Conservation (phyloP, 1,140 invertebrate genomes). For the Theocolax elegans region DNA sequence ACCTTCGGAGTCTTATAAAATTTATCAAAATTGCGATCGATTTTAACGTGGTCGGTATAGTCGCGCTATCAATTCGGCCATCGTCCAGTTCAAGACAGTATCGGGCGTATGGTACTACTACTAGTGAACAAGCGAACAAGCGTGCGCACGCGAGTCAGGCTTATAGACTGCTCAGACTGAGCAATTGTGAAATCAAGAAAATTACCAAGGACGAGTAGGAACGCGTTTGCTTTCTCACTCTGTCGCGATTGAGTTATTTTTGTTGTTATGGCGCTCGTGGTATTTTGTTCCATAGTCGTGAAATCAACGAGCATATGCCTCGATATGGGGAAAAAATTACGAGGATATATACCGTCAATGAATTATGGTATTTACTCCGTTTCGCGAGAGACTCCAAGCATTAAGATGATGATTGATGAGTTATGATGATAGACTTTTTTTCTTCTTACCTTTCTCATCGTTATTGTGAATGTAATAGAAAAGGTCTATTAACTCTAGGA, state of each 20-base stretch:
- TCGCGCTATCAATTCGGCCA: slow-evolving; percentile 27
- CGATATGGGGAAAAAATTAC: too few relatives aligned
- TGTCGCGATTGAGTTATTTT: slow-evolving; percentile 32
- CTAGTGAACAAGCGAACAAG: not conserved
- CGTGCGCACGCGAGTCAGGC: not conserved
- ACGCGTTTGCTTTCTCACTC: slow-evolving; percentile 1
- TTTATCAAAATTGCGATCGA: slow-evolving; percentile 26
- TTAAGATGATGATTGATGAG: too few relatives aligned
- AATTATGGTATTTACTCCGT: too few relatives aligned
- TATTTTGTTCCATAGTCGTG: not conserved
- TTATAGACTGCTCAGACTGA: too few relatives aligned
- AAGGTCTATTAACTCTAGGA: too few relatives aligned
- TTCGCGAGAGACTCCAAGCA: too few relatives aligned
- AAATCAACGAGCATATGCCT: too few relatives aligned
- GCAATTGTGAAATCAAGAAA: slow-evolving; percentile 35
- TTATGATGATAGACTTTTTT: too few relatives aligned
- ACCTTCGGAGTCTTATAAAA: not conserved
- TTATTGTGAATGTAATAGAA: too few relatives aligned
- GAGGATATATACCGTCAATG: too few relatives aligned
- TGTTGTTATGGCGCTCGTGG: not conserved
- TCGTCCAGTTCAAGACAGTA: slow-evolving; percentile 2
- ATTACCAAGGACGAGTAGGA: slow-evolving; percentile 25
- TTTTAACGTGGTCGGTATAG: not conserved
- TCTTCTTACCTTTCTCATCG: too few relatives aligned
- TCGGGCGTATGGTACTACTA: not conserved